Evolutionary conservation across 2,888 invertebrate species (phyloP), one percentile per base, ranked within the genome.

Genomic region (Eilema depressum): DNA sequence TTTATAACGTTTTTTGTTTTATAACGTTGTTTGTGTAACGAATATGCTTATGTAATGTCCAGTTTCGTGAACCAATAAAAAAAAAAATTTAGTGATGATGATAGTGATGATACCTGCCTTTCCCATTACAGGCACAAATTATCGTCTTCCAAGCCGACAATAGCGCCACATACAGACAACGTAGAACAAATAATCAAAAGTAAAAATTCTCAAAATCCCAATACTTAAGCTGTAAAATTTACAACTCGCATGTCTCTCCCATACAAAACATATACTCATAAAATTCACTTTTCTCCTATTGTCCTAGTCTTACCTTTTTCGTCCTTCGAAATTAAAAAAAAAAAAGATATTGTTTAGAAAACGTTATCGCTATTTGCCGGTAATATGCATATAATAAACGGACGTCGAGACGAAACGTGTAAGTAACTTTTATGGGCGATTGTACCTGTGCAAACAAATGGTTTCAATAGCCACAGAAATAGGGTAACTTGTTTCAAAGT

Each of bases 401-500:
- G 56, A 66, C 79, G 80, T 81, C 76, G 76, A 68, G 14, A 33
- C 69, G 70, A 61, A 75, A 41, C 64, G 73, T 69, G 76, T 75
- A 60, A 63, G 62, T 64, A 71, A 66, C 68, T 64, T 82, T 82
- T 80, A 79, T 82, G 61, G 59, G 69, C 17, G 66, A 69, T 63
- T 69, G 72, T 82, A 81, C 81, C 81, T 82, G 75, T 74, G 20
- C 69, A 70, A 74, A 80, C 77, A 80, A 81, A 77, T 75, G 68
- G 10, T 30, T 66, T 63, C 25, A 56, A 75, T 53, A 5, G 70
- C 14, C 70, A 71, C 53, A 59, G 65, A 67, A 73, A 76, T 23
- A 71, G 33, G 47, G 68, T 69, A 28, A 66, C 66, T 73, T 62
- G 69, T 69, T 77, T 75, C 33, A 63, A 66, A 56, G 57, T 53